Percentiles rank a stretch among this genome's conserved stretches.
These are phyloP conservation scores for Spicauda simplicius DNA, from an alignment of 2,888 invertebrate species.

Conservation along the genomic window DNA sequence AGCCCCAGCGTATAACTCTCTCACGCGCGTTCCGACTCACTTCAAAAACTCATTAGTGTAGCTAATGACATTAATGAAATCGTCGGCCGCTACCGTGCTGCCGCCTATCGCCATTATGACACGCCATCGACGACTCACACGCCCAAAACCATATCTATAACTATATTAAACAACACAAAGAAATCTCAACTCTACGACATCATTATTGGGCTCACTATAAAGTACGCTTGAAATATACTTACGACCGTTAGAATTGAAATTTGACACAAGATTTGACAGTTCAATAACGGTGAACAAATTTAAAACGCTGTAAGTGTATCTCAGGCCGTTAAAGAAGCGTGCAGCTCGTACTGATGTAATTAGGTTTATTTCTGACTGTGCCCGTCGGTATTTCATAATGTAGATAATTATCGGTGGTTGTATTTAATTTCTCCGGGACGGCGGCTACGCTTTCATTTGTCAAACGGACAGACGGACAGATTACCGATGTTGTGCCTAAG, in stretches of 20 bases:
- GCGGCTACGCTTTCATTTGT: conserved; percentile 61
- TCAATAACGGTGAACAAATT: conserved; percentile 38
- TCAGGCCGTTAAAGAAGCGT: conserved; percentile 34
- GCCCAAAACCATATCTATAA: conserved; percentile 34
- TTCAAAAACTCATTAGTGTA: conserved; percentile 70
- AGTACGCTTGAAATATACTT: not conserved
- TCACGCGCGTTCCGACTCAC: conserved; percentile 46
- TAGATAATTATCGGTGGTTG: conserved; percentile 60
- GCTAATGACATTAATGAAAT: conserved; percentile 76
- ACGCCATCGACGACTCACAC: conserved; percentile 52
- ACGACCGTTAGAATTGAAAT: conserved; percentile 20
- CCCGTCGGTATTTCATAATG: conserved; percentile 38
- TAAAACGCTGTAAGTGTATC: conserved; percentile 40
- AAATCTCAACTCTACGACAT: conserved; percentile 39
- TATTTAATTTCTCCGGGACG: conserved; percentile 57
- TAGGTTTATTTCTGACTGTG: conserved; percentile 36
- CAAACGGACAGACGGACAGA: conserved; percentile 54
- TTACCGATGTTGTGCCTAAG: conserved; percentile 55
- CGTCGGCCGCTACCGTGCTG: conserved; percentile 69
- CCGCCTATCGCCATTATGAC: conserved; percentile 59
- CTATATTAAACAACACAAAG: conserved; percentile 30
- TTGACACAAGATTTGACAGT: conserved; percentile 41
- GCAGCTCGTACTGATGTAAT: conserved; percentile 38
- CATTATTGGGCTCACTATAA: conserved; percentile 34
- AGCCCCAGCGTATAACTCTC: conserved; percentile 19